Base-by-base conservation (phyloP, 2,888 invertebrate genomes). In the Latrodectus elegans region DNA sequence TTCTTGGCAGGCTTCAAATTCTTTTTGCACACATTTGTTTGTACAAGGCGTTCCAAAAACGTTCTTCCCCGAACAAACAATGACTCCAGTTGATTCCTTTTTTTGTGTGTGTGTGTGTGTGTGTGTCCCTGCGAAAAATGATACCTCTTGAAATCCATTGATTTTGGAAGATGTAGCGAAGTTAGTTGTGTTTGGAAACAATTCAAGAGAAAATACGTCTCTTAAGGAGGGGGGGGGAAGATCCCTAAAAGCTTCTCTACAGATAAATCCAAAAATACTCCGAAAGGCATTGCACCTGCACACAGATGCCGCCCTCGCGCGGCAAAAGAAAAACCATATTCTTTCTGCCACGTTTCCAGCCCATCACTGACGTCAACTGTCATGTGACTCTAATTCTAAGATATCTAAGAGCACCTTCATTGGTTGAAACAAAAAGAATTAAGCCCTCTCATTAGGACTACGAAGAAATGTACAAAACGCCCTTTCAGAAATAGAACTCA, bases 221-320 rank as follows among this genome's bases (percentile, higher is more conserved):
- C 22, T 22, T 22, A 22, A 22, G 22, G 22, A 1, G 22, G 1
- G 22, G 22, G 22, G 22, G 1, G 22, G 1, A 22, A 22, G 22
- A 0, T 22, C 22, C 22, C 22, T 22, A 22, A 22, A 22, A 22
- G 1, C 22, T 22, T 22, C 22, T 71, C 70, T 14, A 49, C 73
- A 73, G 74, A 81, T 73, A 53, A 79, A 68, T 74, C 84, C 68
- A 15, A 84, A 84, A 84, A 84, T 84, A 84, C 73, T 51, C 79
- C 22, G 26, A 17, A 75, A 80, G 79, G 64, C 85, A 71, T 70
- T 85, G 85, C 85, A 85, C 85, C 85, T 85, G 85, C 74, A 75
- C 49, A 52, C 55, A 75, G 65, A 53, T 26, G 52, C 80, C 85
- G 74, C 85, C 80, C 85, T 74, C 85, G n/a, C 74, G 64, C 26